Evolutionary conservation across 2,888 invertebrate species (phyloP).

Genomic region (Volucella bombylans): DNA sequence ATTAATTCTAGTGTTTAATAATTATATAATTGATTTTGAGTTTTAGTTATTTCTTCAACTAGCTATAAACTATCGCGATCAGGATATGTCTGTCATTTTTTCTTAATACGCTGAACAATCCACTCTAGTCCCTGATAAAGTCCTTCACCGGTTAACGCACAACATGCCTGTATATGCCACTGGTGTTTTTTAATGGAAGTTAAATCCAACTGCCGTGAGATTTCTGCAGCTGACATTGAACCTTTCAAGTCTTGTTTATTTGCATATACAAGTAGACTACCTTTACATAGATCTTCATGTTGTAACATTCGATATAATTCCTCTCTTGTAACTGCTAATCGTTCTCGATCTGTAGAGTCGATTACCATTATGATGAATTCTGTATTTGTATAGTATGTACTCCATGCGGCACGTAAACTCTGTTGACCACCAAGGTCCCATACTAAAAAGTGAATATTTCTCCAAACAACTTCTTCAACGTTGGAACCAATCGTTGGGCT

Average conservation of each 20-base stretch:
- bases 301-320: slow-evolving; percentile 96
- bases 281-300: slow-evolving; percentile 95
- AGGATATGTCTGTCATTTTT: slow-evolving; percentile 88
- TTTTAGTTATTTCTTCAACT: slow-evolving; percentile 78
- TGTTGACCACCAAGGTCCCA: slow-evolving; percentile 99
- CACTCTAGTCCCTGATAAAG: slow-evolving; percentile 95
- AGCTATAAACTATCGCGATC: slow-evolving; percentile 81
- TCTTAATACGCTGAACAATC: slow-evolving; percentile 94
- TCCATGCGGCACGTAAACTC: slow-evolving; percentile 98
- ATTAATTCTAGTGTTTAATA: slow-evolving; percentile 67
- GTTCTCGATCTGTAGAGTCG: slow-evolving; percentile 96
- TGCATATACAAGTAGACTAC: slow-evolving; percentile 96
- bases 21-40: slow-evolving; percentile 69
- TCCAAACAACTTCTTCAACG: slow-evolving; percentile 98
- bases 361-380: slow-evolving; percentile 99
- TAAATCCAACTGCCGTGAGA: slow-evolving; percentile 93
- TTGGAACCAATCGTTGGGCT: slow-evolving; percentile 99
- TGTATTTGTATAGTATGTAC: slow-evolving; percentile 98
- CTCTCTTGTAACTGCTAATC: slow-evolving; percentile 93
- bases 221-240: slow-evolving; percentile 97
- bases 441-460: slow-evolving; percentile 98
- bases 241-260: slow-evolving; percentile 98
- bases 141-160: slow-evolving; percentile 98
- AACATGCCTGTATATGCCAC: slow-evolving; percentile 99
- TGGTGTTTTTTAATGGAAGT: slow-evolving; percentile 98